Evolutionary conservation across 2,797 vertebrate species (phyloP).

Genomic region (Yasuhikotakia modesta): DNA sequence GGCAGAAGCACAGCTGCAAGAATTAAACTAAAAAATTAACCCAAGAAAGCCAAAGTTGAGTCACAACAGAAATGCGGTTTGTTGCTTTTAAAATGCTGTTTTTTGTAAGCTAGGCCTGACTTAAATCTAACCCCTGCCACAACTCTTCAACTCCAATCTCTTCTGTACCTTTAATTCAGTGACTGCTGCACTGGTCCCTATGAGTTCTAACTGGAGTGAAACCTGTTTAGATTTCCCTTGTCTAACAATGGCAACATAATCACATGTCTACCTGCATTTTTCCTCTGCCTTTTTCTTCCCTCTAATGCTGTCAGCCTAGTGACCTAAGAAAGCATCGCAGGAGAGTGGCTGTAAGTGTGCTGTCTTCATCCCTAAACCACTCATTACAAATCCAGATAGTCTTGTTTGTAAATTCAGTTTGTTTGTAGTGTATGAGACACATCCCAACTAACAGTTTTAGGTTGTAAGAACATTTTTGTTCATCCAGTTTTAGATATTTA

Average conservation of each 20-base stretch:
- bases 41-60: too few relatives aligned
- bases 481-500: too few relatives aligned
- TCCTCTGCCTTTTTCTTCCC: conserved; percentile 59
- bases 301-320: conserved; percentile 83
- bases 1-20: too few relatives aligned
- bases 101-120: not conserved
- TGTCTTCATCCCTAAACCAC: conserved; percentile 51
- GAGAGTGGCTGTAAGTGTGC: conserved; percentile 92
- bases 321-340: conserved; percentile 96
- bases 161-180: not conserved
- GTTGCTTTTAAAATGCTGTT: too few relatives aligned
- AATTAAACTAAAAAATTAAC: too few relatives aligned
- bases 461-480: too few relatives aligned
- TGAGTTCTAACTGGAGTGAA: conserved; percentile 4
- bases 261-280: conserved; percentile 66
- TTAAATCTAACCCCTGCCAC: not conserved
- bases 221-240: conserved; percentile 33
- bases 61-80: too few relatives aligned
- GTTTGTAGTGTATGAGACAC: not conserved
- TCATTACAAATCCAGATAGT: conserved; percentile 26
- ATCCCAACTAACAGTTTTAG: too few relatives aligned
- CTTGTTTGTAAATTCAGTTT: not conserved
- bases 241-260: conserved; percentile 53
- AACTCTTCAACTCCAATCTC: not conserved
- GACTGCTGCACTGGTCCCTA: not conserved